phyloP scores from a whole-genome alignment of 2,797 vertebrate genomes.

The Naso thynnoides region DNA sequence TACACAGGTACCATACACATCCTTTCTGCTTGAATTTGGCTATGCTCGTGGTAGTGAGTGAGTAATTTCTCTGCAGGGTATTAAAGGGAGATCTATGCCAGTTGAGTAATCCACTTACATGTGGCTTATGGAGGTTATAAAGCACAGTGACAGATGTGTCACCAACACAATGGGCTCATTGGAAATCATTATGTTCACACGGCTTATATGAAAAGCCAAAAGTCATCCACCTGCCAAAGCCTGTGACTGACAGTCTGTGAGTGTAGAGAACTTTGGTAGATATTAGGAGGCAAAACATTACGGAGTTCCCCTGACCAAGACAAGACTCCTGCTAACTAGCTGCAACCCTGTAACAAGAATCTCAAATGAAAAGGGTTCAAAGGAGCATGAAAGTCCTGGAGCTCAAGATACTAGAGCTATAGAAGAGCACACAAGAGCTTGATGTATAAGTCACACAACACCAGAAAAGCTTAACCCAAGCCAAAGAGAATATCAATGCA shows the following conservation, averaged over 20 bases:
- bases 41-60: slow-evolving; percentile 19
- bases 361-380: slow-evolving; percentile 22
- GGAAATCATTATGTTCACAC: slow-evolving; percentile 53
- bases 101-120: slow-evolving; percentile 63
- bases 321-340: slow-evolving; percentile 1
- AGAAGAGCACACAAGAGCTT: slow-evolving; percentile 22
- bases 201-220: slow-evolving; percentile 35
- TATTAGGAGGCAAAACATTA: neutral
- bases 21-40: slow-evolving; percentile 22
- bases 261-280: neutral
- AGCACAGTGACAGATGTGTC: slow-evolving; percentile 49
- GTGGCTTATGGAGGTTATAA: slow-evolving; percentile 49
- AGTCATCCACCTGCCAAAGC: slow-evolving; percentile 21
- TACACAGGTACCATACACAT: neutral
- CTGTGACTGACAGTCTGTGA: slow-evolving; percentile 13
- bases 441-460: slow-evolving; percentile 27
- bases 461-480: slow-evolving; percentile 20
- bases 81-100: slow-evolving; percentile 42
- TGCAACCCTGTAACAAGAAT: neutral
- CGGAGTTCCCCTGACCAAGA: too few relatives aligned
- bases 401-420: slow-evolving; percentile 14
- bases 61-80: slow-evolving; percentile 46
- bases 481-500: neutral
- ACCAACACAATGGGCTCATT: slow-evolving; percentile 47
- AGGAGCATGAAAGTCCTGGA: slow-evolving; percentile 17